Evolutionary conservation across 1,140 invertebrate species (phyloP).

Genomic region (Pectinophora gossypiella): DNA sequence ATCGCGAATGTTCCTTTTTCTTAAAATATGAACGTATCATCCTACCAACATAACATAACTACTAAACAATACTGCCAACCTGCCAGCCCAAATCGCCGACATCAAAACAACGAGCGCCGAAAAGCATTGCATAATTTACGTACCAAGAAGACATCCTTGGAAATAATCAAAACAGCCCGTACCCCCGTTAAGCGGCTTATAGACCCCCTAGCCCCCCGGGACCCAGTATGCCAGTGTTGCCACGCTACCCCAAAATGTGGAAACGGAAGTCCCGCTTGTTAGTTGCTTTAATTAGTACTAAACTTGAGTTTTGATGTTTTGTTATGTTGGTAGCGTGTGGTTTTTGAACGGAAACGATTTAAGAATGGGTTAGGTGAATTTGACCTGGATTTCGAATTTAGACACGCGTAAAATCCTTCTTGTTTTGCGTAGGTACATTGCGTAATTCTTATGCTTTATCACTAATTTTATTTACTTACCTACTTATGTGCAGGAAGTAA

Average conservation of each 20-base stretch:
- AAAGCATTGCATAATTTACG: constrained; percentile 65
- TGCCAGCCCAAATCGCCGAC: constrained; percentile 15
- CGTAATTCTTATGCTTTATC: no score
- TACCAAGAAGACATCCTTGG: constrained; percentile 63
- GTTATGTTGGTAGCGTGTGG: not conserved
- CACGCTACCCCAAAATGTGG: constrained; percentile 35
- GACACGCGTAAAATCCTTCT: no score
- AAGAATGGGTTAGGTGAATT: no score
- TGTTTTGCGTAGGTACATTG: no score
- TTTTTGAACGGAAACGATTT: no score
- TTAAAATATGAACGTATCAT: no score
- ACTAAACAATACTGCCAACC: constrained; percentile 15
- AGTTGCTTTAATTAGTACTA: constrained; percentile 58
- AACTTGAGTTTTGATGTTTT: constrained; percentile 38
- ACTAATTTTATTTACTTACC: no score
- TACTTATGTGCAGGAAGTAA: no score
- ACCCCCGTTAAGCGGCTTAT: constrained; percentile 65
- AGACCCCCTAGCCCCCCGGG: constrained; percentile 19
- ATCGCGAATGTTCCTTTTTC: no score
- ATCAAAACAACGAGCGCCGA: constrained; percentile 23
- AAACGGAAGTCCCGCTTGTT: constrained; percentile 47
- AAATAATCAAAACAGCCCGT: constrained; percentile 63
- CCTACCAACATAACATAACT: not conserved
- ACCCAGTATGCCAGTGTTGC: constrained; percentile 23
- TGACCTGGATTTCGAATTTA: no score